A percentile compares a stretch with the other conserved stretches of the same genome.
These are phyloP conservation scores for Macquaria ambigua DNA, from an alignment of 2,113 vertebrate genomes.

Conservation along the genomic window DNA sequence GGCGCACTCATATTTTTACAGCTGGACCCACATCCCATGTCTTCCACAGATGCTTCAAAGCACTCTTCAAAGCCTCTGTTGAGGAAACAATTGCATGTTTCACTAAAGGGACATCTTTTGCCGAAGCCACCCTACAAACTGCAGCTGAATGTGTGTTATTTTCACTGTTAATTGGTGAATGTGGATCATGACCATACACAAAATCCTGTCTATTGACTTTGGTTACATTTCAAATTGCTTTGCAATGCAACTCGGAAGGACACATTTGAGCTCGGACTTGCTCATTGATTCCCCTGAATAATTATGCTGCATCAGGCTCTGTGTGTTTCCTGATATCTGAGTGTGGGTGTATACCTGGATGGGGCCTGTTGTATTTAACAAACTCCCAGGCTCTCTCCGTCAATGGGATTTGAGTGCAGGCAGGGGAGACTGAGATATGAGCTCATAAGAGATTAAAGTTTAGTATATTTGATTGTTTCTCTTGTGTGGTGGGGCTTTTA, in stretches of 20 bases:
- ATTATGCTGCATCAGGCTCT: slow-evolving; percentile 37
- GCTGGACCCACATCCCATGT: slow-evolving; percentile 75
- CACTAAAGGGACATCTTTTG: slow-evolving; percentile 40
- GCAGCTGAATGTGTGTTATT: slow-evolving; percentile 15
- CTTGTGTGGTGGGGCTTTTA: slow-evolving; percentile 72
- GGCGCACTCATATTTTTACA: slow-evolving; percentile 81
- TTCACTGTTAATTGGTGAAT: slow-evolving; percentile 22
- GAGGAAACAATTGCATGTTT: slow-evolving; percentile 62
- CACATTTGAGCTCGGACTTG: slow-evolving; percentile 31
- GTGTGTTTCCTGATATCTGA: slow-evolving; percentile 27
- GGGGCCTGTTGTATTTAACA: slow-evolving; percentile 56
- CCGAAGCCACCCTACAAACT: slow-evolving; percentile 15
- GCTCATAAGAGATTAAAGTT: slow-evolving; percentile 86
- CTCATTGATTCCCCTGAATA: slow-evolving; percentile 56
- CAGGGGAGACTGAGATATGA: slow-evolving; percentile 75
- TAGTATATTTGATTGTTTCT: slow-evolving; percentile 86
- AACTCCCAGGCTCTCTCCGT: slow-evolving; percentile 55
- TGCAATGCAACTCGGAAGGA: slow-evolving; percentile 31
- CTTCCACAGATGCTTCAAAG: slow-evolving; percentile 59
- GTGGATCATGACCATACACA: slow-evolving; percentile 4
- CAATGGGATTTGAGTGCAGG: slow-evolving; percentile 56
- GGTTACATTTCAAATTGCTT: slow-evolving; percentile 46
- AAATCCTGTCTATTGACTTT: slow-evolving; percentile 2
- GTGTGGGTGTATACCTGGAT: slow-evolving; percentile 44
- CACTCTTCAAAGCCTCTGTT: slow-evolving; percentile 57